Percentiles rank a stretch among this genome's conserved stretches.
Evolutionary conservation across 2,888 invertebrate genomes (phyloP).

Genomic region (Dryadula phaetusa): DNA sequence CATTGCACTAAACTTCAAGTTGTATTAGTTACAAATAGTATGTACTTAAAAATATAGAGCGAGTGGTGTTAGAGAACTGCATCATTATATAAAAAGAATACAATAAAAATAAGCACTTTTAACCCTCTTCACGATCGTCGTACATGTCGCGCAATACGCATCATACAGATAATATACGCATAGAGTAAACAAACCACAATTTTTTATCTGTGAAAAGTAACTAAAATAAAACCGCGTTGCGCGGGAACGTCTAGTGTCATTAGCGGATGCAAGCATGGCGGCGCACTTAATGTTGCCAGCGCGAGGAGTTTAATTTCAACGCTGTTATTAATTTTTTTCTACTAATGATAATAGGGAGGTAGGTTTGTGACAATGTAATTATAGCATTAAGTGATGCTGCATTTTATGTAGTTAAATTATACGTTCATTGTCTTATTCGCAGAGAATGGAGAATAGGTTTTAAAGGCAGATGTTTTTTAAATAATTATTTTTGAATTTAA

Average conservation of each 20-base stretch:
- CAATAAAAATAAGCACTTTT: conserved; percentile 28
- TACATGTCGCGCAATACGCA: conserved; percentile 25
- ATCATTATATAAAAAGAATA: conserved; percentile 27
- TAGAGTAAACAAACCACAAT: conserved; percentile 46
- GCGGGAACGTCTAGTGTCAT: conserved; percentile 62
- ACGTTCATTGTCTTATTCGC: conserved; percentile 37
- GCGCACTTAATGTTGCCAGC: conserved; percentile 66
- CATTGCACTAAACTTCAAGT: not conserved
- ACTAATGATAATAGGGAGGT: conserved; percentile 53
- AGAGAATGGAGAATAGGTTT: conserved; percentile 27
- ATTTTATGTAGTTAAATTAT: conserved; percentile 43
- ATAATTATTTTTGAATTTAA: conserved; percentile 19
- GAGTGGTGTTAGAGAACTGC: conserved; percentile 16
- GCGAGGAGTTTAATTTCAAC: conserved; percentile 52
- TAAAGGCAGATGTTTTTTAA: conserved; percentile 27
- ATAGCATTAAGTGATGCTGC: conserved; percentile 48
- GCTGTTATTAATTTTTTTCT: conserved; percentile 54
- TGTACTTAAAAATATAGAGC: conserved; percentile 23
- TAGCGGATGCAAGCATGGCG: conserved; percentile 58
- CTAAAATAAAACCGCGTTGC: conserved; percentile 48
- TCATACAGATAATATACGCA: conserved; percentile 34
- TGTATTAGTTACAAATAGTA: conserved; percentile 12
- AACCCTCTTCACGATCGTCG: conserved; percentile 26
- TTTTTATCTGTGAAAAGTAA: conserved; percentile 49
- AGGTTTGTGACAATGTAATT: conserved; percentile 54